Conservation (phyloP, 2,113 vertebrate species). For the Zosterops japonicus region DNA sequence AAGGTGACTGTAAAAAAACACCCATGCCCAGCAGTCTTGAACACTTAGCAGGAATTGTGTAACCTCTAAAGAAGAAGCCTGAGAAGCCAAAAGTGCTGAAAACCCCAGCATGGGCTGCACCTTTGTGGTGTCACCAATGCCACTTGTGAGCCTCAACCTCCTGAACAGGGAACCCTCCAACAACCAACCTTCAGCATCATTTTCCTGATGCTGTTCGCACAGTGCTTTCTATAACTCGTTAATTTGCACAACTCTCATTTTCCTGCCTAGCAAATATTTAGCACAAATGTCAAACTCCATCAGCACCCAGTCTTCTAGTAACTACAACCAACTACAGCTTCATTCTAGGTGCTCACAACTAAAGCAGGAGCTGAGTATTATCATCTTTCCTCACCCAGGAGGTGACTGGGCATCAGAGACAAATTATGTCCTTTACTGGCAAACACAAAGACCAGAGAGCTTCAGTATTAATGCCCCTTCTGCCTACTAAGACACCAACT, state of each 20-base stretch:
- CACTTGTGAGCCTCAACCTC: background rate
- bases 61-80: background rate
- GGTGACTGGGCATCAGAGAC: background rate
- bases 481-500: background rate
- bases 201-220: background rate
- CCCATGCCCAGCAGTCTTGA: background rate
- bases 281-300: background rate
- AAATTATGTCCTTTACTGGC: background rate
- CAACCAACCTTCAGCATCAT: rapidly evolving
- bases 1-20: background rate
- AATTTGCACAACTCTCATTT: background rate
- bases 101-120: rapidly evolving
- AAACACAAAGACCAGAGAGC: background rate
- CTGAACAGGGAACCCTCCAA: background rate
- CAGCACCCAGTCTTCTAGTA: background rate
- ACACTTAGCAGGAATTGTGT: rapidly evolving
- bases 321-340: background rate
- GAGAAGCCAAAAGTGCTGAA: background rate
- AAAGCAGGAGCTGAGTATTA: background rate
- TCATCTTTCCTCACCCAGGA: background rate
- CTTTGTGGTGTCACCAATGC: background rate
- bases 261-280: background rate
- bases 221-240: rapidly evolving
- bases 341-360: background rate
- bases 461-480: background rate